These are phyloP conservation scores for Trogon melanurus DNA, from an alignment of 2,113 vertebrate genomes.

Conservation along the genomic window DNA sequence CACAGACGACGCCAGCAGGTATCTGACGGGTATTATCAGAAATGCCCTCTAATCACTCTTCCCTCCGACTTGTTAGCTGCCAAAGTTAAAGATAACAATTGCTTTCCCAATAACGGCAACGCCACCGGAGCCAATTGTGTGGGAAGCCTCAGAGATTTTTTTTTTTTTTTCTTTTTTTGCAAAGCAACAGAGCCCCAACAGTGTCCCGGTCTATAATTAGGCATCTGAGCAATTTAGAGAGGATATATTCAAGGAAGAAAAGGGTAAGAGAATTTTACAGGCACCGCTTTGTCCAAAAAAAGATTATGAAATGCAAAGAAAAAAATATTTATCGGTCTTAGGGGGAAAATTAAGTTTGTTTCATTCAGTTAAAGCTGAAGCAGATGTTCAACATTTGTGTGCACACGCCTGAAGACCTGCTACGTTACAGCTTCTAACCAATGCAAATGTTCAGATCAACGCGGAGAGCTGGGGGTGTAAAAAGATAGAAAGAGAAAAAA, in stretches of 20 bases:
- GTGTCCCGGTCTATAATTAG: slow-evolving; percentile 4
- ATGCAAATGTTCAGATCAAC: not conserved
- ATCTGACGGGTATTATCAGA: not conserved
- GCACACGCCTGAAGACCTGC: not conserved
- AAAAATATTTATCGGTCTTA: slow-evolving; percentile 41
- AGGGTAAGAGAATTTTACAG: slow-evolving; percentile 38
- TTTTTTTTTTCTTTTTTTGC: not conserved
- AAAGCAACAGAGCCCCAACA: slow-evolving; percentile 7
- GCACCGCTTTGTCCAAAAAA: slow-evolving; percentile 44
- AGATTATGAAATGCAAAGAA: slow-evolving; percentile 50
- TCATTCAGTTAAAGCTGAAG: slow-evolving; percentile 32
- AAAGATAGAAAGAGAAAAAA: not conserved
- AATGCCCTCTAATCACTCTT: not conserved
- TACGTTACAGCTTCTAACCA: not conserved
- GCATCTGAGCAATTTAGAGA: slow-evolving; percentile 7
- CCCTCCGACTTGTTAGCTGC: not conserved
- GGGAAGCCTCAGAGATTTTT: slow-evolving; percentile 36
- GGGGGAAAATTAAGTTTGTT: not conserved
- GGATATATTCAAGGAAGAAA: not conserved
- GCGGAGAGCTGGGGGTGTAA: not conserved
- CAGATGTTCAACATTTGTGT: not conserved
- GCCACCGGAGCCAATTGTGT: not conserved
- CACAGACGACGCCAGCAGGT: fast-evolving
- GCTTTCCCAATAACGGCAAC: not conserved
- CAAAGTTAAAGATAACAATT: not conserved